Conservation (phyloP, 2,113 vertebrate species). For the Murina feae region DNA sequence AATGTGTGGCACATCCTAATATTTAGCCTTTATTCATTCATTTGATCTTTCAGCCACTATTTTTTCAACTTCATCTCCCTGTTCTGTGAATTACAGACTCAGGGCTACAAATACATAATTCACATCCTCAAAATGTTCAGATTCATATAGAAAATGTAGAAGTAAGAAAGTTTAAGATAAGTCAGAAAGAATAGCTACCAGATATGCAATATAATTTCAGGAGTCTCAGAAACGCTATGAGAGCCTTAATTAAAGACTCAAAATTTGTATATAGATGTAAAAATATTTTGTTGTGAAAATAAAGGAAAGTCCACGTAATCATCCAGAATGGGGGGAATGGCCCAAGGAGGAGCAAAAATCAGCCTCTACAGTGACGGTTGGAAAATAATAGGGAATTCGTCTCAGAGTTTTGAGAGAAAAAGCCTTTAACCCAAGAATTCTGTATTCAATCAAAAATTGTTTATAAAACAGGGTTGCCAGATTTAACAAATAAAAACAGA, state of each 20-base stretch:
- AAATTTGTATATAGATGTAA: neutral
- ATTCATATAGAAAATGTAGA: neutral
- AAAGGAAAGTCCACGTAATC: neutral
- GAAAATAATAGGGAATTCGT: neutral
- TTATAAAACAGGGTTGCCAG: neutral
- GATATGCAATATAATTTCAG: neutral
- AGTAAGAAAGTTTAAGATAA: neutral
- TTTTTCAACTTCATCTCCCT: neutral
- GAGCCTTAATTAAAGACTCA: neutral
- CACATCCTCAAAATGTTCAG: neutral
- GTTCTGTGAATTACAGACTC: neutral
- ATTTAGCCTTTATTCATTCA: neutral
- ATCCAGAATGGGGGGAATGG: neutral
- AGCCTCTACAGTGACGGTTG: neutral
- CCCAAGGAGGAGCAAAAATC: neutral
- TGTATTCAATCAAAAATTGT: neutral
- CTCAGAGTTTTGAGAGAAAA: neutral
- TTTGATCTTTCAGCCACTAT: neutral
- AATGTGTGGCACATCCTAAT: neutral
- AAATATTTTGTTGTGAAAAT: constrained; percentile 16
- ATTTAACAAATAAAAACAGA: neutral
- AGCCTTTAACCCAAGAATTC: neutral
- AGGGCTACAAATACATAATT: neutral
- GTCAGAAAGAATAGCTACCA: neutral
- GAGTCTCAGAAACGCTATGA: neutral